Evolutionary conservation across 2,888 invertebrate species (phyloP).

Genomic region (Cheiracanthium punctorium): DNA sequence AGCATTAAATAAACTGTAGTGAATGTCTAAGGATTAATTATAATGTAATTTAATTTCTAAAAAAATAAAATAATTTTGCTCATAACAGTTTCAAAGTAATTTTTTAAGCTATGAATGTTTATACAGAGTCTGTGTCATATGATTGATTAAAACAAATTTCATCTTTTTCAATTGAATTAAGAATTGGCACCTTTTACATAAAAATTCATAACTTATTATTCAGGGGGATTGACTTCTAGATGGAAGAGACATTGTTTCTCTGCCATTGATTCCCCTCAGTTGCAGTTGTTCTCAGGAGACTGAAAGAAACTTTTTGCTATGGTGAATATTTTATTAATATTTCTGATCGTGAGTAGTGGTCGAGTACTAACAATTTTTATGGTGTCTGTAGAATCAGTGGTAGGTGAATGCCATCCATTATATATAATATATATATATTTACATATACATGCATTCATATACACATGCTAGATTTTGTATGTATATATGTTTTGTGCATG

Average conservation of each 20-base stretch:
- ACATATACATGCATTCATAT: not conserved
- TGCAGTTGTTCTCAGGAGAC: slow-evolving; percentile 58
- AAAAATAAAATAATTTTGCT: too few species aligned
- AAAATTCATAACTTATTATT: slow-evolving; percentile 7
- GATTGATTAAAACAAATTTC: too few species aligned
- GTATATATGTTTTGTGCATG: not conserved
- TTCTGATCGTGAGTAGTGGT: slow-evolving; percentile 51
- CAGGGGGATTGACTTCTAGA: not conserved
- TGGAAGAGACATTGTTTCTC: not conserved
- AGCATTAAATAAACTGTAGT: too few species aligned
- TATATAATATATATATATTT: slow-evolving; percentile 31
- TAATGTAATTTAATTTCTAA: too few species aligned
- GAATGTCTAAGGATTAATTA: too few species aligned
- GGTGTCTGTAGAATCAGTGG: slow-evolving; percentile 62
- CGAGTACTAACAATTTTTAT: slow-evolving; percentile 54
- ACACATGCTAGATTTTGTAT: too few species aligned
- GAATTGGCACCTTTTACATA: slow-evolving; percentile 23
- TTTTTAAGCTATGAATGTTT: too few species aligned
- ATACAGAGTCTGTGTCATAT: too few species aligned
- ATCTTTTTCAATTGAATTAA: too few species aligned
- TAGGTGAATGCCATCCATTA: slow-evolving; percentile 69
- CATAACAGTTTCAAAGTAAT: too few species aligned
- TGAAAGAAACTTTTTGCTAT: slow-evolving; percentile 66
- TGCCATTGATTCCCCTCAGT: slow-evolving; percentile 42
- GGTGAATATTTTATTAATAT: slow-evolving; percentile 67